Base-by-base conservation (phyloP, 2,113 vertebrate species). In the Rhinoptilus africanus region DNA sequence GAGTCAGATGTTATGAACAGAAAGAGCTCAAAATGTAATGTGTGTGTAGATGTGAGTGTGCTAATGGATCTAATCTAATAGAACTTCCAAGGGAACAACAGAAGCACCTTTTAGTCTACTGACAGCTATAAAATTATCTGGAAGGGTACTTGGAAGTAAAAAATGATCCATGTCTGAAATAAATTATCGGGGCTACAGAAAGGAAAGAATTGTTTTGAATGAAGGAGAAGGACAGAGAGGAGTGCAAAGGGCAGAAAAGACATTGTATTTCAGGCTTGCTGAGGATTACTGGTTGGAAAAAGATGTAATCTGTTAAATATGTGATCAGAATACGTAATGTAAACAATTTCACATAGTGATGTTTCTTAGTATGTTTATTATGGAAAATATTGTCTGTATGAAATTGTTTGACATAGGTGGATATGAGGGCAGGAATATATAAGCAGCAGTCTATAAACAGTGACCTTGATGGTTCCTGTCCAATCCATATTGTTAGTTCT, bases 31-130 rank as follows among this genome's bases (percentile, higher is more conserved):
- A 62, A 89, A 85, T 66, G 12, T 63, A n/a, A 72, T 28, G 28
- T 74, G 32, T 71, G 41, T 73, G 22, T 79, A 4, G 59, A 21
- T 26, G 39, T 24, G 39, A 81, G 15, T 6, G 0, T 35, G 16
- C 50, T 95, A 87, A 92, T 85, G n/a, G 69, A 37, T 89, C 59
- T 94, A 85, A 77, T 96, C 32, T 67, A 91, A 85, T 71, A 73
- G 28, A 85, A 59, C 27, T 69, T 21, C 62, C 67, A 71, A 77
- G 74, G 56, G 66, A 95, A 69, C 22, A 81, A 47, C 24, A 79
- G 45, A 85, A 93, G 34, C 57, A 30, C 53, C 53, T 89, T 85
- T 91, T 66, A 85, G 62, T 69, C 69, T 79, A 20, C 53, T 82
- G 66, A 79, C 73, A 23, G 45, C 53, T 69, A 26, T 92, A 78